phyloP scores from a whole-genome alignment of 2,888 invertebrate species.

The Bhutanitis thaidina region DNA sequence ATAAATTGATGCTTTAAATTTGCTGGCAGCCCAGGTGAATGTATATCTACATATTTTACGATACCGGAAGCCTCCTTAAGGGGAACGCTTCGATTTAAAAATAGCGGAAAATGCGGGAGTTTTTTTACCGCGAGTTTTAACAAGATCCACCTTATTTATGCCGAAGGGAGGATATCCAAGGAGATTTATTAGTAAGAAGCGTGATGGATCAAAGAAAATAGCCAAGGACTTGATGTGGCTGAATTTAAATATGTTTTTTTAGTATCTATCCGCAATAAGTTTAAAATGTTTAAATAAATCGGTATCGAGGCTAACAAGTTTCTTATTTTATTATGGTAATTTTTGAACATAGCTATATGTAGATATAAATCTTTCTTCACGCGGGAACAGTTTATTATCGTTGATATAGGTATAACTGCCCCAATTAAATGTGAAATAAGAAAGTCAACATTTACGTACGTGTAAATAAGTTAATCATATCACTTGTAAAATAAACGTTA shows the following conservation, averaged over 20 bases:
- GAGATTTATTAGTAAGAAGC: slow-evolving; percentile 67
- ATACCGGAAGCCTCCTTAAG: slow-evolving; percentile 66
- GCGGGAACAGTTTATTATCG: too few relatives aligned
- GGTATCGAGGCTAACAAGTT: neutral
- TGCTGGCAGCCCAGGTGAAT: slow-evolving; percentile 73
- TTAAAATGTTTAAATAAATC: slow-evolving; percentile 6
- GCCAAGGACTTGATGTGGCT: slow-evolving; percentile 48
- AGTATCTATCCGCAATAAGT: slow-evolving; percentile 21
- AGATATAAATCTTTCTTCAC: too few relatives aligned
- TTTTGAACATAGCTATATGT: too few relatives aligned
- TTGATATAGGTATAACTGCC: too few relatives aligned
- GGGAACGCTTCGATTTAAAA: slow-evolving; percentile 69
- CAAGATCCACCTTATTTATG: slow-evolving; percentile 77
- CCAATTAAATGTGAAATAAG: too few relatives aligned
- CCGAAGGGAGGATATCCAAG: slow-evolving; percentile 57
- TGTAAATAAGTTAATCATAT: too few relatives aligned
- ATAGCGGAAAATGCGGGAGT: slow-evolving; percentile 65
- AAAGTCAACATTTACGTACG: too few relatives aligned
- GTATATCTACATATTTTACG: slow-evolving; percentile 78
- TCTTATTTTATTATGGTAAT: too few relatives aligned
- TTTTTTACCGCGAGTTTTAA: slow-evolving; percentile 68
- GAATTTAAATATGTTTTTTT: slow-evolving; percentile 62
- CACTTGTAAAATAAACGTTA: too few relatives aligned
- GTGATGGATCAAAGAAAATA: slow-evolving; percentile 71
- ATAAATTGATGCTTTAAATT: slow-evolving; percentile 76